phyloP scores from a whole-genome alignment of 2,888 invertebrate genomes.

The Diarsia dahlii region DNA sequence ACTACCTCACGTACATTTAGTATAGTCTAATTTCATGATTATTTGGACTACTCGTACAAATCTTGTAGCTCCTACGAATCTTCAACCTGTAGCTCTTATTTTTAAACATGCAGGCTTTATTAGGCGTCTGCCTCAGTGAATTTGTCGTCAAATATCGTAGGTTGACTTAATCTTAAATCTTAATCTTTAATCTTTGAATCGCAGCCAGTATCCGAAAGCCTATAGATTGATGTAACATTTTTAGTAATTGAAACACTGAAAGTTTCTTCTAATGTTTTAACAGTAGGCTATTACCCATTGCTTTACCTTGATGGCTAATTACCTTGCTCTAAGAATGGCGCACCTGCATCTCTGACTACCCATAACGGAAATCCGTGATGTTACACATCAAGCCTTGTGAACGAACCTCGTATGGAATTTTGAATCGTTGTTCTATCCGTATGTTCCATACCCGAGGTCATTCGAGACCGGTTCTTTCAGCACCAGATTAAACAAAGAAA shows the following conservation, averaged over 20 bases:
- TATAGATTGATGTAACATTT: not conserved
- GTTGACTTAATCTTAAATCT: too few species aligned
- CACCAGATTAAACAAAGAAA: conserved; percentile 33
- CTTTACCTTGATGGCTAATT: not conserved
- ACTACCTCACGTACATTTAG: conserved; percentile 16
- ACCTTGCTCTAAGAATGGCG: conserved; percentile 13
- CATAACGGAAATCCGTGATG: conserved; percentile 63
- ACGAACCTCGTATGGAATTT: conserved; percentile 64
- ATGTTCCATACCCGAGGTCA: conserved; percentile 66
- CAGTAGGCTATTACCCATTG: not conserved
- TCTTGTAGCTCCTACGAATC: not conserved
- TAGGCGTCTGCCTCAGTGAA: not conserved
- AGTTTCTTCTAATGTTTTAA: not conserved
- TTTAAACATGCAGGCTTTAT: too few species aligned
- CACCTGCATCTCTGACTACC: conserved; percentile 39
- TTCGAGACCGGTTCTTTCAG: conserved; percentile 60
- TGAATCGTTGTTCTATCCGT: conserved; percentile 66
- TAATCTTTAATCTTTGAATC: not conserved
- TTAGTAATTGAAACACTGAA: not conserved
- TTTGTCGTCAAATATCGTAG: not conserved
- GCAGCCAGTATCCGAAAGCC: not conserved
- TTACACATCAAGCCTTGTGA: conserved; percentile 56
- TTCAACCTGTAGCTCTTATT: not conserved
- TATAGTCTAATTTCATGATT: not conserved
- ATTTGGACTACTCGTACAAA: not conserved